Base-by-base conservation (phyloP, 2,888 invertebrate species). In the Pristionchus japonicus region DNA sequence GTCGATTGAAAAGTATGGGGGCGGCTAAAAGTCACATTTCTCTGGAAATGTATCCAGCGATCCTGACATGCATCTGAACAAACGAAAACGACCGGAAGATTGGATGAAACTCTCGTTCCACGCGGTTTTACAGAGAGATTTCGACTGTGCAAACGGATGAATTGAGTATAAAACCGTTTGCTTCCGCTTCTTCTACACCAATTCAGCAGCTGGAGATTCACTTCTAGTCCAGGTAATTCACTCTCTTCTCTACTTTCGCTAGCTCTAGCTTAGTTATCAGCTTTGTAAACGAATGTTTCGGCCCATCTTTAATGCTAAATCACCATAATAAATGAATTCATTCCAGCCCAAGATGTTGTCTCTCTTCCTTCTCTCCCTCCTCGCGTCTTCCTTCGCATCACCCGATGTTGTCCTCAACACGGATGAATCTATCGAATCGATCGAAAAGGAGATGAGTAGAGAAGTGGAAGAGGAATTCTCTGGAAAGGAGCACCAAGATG, bases 401-500 rank as follows among this genome's bases (percentile, higher is more conserved):
- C 37, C 70, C 20, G 70, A 37, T 13, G 31, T 31, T n/a, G 0
- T n/a, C 2, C 4, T 57, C 3, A n/a, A n/a, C 57, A n/a, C 20
- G 27, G 64, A n/a, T 27, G n/a, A n/a, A n/a, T n/a, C 4, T 3
- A n/a, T 70, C 20, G 70, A 70, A 40, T 37, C 7, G 17, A 70
- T 80, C 6, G 80, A 80, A 27, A 80, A 47, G 47, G 80, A 80
- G 47, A 80, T 80, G 80, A 47, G 47, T 37, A 47, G 57, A n/a
- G 83, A 83, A n/a, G 83, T 70, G n/a, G 83, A 83, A 57, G 83
- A 83, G 34, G 83, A 83, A 37, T 83, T 57, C 37, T 11, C 83
- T 34, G 83, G 34, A 3, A 83, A 83, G 4, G 57, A 83, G 34
- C 34, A 31, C 17, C 34, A 57, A 23, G 57, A 57, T 20, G 57